Evolutionary conservation across 2,888 invertebrate species (phyloP).

Genomic region (Invenusta paracnida): DNA sequence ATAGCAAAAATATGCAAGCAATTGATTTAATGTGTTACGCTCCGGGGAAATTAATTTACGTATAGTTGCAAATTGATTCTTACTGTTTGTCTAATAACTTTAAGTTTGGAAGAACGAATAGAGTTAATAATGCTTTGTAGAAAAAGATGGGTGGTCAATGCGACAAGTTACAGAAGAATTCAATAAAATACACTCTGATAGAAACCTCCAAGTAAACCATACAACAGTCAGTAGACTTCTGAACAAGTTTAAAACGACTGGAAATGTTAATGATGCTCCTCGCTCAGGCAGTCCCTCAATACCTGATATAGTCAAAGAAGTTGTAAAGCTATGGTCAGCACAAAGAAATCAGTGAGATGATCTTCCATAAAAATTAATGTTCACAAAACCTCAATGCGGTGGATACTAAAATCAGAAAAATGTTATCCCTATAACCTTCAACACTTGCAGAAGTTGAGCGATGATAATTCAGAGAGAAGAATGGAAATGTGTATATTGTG

Average conservation of each 20-base stretch:
- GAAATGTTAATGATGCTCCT: not conserved
- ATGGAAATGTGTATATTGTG: conserved; percentile 6
- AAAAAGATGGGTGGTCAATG: conserved; percentile 9
- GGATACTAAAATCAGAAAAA: conserved; percentile 11
- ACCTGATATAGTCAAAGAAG: conserved; percentile 2
- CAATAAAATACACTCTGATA: not conserved
- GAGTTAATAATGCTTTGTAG: conserved; percentile 9
- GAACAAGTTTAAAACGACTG: not conserved
- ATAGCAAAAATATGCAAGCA: no score
- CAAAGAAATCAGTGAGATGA: conserved; percentile 15
- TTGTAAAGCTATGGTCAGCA: not conserved
- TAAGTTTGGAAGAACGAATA: not conserved
- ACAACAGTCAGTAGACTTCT: conserved; percentile 12
- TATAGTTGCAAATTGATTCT: no score
- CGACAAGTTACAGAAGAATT: not conserved
- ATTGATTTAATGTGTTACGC: no score
- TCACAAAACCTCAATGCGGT: not conserved
- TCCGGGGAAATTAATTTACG: no score
- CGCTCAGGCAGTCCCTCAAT: not conserved
- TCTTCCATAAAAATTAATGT: conserved; percentile 18
- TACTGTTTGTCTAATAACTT: no score
- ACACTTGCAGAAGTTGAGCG: not conserved
- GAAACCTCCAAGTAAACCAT: not conserved
- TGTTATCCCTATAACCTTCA: not conserved
- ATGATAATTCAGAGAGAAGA: not conserved